Percentiles rank a stretch among this genome's conserved stretches.
Evolutionary conservation across 2,888 invertebrate genomes (phyloP).

Genomic region (Diaperis boleti): DNA sequence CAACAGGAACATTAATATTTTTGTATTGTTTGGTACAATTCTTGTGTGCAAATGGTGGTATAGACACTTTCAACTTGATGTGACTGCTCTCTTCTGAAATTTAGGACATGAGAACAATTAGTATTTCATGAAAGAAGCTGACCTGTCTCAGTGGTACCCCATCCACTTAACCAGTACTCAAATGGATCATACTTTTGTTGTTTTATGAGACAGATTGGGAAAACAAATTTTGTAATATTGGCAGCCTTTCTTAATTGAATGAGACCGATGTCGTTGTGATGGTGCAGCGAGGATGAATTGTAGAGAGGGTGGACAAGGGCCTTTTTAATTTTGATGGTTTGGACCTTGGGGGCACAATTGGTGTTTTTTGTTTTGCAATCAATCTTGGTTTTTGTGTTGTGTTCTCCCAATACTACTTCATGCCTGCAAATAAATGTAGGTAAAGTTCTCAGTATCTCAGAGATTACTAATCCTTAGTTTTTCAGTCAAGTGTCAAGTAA

Average conservation of each 20-base stretch:
- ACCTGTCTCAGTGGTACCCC: constrained; percentile 2
- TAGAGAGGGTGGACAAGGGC: constrained; percentile 52
- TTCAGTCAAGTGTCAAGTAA: too few relatives aligned
- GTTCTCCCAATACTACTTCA: constrained; percentile 66
- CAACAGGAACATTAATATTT: constrained; percentile 67
- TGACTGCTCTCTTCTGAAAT: constrained; percentile 44
- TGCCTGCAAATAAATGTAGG: too few relatives aligned
- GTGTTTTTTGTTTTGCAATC: constrained; percentile 65
- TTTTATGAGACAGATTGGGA: background rate
- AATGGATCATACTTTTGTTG: background rate
- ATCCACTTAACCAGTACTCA: background rate
- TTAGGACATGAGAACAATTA: background rate
- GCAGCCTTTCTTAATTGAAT: background rate
- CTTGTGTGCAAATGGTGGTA: constrained; percentile 70
- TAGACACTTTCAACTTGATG: constrained; percentile 74
- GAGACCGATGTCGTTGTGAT: background rate
- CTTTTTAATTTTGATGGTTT: constrained; percentile 63
- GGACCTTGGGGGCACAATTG: constrained; percentile 64
- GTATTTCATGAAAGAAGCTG: background rate
- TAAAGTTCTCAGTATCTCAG: too few relatives aligned
- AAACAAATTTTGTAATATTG: background rate
- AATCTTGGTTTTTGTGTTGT: constrained; percentile 63
- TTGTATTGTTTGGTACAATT: constrained; percentile 70
- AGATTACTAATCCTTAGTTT: too few relatives aligned
- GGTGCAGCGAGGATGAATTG: background rate